Conservation (phyloP, 2,888 invertebrate genomes). For the Seira ritae region DNA sequence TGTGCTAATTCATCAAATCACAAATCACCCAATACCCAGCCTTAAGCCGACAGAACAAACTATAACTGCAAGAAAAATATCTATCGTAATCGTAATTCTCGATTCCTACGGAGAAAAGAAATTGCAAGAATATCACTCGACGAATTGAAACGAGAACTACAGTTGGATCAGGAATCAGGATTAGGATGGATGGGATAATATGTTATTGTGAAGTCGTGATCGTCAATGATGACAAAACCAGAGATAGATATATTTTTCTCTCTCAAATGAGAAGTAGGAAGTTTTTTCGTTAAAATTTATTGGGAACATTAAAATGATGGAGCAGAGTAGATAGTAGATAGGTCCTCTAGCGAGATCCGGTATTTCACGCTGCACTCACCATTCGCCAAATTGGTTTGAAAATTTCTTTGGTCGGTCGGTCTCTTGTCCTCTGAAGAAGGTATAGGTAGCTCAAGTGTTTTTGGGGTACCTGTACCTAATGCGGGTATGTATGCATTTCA, state of each 20-base stretch:
- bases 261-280: not conserved
- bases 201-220: constrained; percentile 1
- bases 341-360: too few relatives aligned
- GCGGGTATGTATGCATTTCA: too few relatives aligned
- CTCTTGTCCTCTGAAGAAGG: not conserved
- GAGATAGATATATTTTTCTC: not conserved
- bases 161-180: too few relatives aligned
- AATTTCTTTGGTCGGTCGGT: constrained; percentile 25
- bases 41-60: not conserved
- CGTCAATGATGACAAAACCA: not conserved
- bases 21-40: not conserved
- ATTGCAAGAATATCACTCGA: not conserved
- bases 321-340: not conserved
- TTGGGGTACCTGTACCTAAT: too few relatives aligned
- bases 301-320: not conserved
- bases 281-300: constrained; percentile 9
- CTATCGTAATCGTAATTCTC: too few relatives aligned
- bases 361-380: too few relatives aligned
- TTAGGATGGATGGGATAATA: not conserved
- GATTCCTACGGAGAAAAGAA: too few relatives aligned
- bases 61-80: not conserved
- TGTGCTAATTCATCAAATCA: constrained; percentile 40
- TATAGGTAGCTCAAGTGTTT: too few relatives aligned
- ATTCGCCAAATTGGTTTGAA: too few relatives aligned
- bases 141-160: not conserved